A percentile compares a stretch with the other conserved stretches of the same genome.
Conservation (phyloP, 2,888 invertebrate genomes). For the Xestobium rufovillosum region DNA sequence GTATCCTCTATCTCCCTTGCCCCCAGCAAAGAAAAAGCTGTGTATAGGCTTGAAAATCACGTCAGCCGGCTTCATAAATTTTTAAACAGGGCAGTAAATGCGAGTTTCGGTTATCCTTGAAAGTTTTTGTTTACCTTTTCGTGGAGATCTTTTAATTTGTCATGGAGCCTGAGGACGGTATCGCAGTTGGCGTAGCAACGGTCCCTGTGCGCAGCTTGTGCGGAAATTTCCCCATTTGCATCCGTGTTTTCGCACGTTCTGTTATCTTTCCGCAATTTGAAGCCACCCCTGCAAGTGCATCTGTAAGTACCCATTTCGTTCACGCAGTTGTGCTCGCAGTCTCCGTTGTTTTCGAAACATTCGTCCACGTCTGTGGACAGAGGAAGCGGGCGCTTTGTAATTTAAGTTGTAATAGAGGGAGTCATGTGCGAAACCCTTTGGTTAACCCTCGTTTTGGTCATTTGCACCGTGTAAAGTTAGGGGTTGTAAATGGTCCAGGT, state of each 20-base stretch:
- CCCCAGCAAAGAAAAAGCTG: no score
- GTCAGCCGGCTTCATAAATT: no score
- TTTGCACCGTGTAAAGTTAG: no score
- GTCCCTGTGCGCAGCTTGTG: constrained; percentile 41
- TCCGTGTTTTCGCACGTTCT: constrained; percentile 47
- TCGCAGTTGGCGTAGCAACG: constrained; percentile 59
- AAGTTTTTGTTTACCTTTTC: constrained; percentile 40
- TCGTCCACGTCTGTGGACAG: constrained; percentile 49
- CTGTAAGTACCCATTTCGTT: constrained; percentile 54
- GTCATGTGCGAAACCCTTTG: no score
- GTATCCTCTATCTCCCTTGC: constrained; percentile 14
- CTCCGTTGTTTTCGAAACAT: constrained; percentile 50
- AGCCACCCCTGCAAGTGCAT: constrained; percentile 53
- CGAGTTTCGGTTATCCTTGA: not conserved
- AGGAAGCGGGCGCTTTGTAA: no score
- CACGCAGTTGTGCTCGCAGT: constrained; percentile 57
- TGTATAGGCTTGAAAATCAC: no score
- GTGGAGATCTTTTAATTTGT: constrained; percentile 48
- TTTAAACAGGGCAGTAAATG: no score
- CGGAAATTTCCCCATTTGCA: constrained; percentile 13
- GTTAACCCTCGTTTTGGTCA: no score
- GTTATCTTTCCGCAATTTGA: constrained; percentile 49
- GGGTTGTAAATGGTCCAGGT: no score
- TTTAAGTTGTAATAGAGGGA: no score
- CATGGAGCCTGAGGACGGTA: constrained; percentile 51